Conservation (phyloP, 2,888 invertebrate genomes). For the Agrochola macilenta region DNA sequence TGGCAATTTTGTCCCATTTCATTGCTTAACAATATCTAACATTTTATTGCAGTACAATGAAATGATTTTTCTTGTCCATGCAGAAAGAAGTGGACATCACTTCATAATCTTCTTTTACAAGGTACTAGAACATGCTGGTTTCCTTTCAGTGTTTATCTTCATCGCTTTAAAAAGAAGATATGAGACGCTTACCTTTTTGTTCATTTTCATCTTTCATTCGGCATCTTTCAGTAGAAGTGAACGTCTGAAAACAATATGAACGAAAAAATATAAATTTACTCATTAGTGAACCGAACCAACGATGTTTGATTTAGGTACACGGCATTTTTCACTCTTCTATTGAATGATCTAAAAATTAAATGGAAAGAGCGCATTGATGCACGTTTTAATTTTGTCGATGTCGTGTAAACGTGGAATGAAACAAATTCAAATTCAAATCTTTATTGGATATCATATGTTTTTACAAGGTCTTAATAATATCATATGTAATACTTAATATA, state of each 20-base stretch:
- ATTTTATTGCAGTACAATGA: not conserved
- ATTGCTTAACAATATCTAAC: not conserved
- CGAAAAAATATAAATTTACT: not conserved
- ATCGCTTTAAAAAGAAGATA: too few relatives aligned
- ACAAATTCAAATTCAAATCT: too few relatives aligned
- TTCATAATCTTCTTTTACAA: not conserved
- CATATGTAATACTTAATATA: too few relatives aligned
- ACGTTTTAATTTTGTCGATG: too few relatives aligned
- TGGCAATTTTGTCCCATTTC: conserved; percentile 4
- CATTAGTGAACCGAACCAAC: not conserved
- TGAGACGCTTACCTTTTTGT: too few relatives aligned
- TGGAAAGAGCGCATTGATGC: not conserved
- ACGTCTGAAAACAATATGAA: too few relatives aligned
- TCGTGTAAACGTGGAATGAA: too few relatives aligned
- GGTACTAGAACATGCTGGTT: not conserved
- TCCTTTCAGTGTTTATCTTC: too few relatives aligned
- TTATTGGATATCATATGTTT: too few relatives aligned
- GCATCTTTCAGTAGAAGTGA: too few relatives aligned
- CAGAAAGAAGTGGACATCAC: not conserved
- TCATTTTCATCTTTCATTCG: not conserved
- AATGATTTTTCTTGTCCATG: not conserved
- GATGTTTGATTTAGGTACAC: not conserved
- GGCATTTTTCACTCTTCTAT: not conserved
- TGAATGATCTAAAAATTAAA: not conserved
- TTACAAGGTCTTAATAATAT: too few relatives aligned